Evolutionary conservation across 2,797 vertebrate species (phyloP).

Genomic region (Phataginus tricuspis): DNA sequence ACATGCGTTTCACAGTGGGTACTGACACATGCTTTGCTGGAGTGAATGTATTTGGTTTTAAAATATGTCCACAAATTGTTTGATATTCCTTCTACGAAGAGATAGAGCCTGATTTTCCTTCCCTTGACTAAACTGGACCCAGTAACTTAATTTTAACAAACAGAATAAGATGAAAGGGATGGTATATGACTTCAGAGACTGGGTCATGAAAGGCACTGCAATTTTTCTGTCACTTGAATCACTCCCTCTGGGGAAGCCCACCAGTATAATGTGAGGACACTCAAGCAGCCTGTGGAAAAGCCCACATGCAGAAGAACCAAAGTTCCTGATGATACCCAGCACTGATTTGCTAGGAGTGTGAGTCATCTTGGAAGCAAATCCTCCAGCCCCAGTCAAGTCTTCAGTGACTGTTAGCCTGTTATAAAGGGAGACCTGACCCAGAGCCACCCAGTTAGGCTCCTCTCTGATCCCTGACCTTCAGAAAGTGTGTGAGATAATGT

Average conservation of each 20-base stretch:
- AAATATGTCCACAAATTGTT: constrained; percentile 31
- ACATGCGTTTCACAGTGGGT: neutral
- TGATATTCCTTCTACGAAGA: neutral
- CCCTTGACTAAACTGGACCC: neutral
- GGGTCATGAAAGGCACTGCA: neutral
- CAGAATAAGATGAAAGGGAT: neutral
- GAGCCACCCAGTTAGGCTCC: neutral
- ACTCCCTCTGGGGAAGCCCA: neutral
- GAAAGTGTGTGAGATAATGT: neutral
- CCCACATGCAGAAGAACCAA: neutral
- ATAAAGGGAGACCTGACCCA: neutral
- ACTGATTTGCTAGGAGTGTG: neutral
- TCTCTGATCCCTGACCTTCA: neutral
- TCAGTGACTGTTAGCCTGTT: neutral
- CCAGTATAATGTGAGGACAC: neutral
- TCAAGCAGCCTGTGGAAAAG: neutral
- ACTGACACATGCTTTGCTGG: neutral
- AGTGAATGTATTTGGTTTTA: constrained; percentile 7
- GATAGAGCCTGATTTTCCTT: neutral
- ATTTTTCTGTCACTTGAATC: neutral
- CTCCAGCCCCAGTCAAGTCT: neutral
- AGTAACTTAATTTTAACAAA: neutral
- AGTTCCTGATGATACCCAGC: neutral
- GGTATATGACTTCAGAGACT: neutral
- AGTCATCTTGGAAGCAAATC: neutral